These are phyloP conservation scores for Oryctolagus cuniculus DNA, from an alignment of 2,113 vertebrate genomes.

Conservation along the genomic window mOryCun1.1 NC_091434.1:173207001-173207500, in stretches of 20 bases:
- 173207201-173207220: not conserved
- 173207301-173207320: not conserved
- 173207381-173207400: too few relatives aligned
- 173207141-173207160: not conserved
- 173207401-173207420: too few relatives aligned
- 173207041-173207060: conserved; percentile 41
- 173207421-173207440: too few relatives aligned
- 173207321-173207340: not conserved
- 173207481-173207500: too few relatives aligned
- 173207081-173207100: not conserved
- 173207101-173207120: conserved; percentile 11
- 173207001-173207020: not conserved
- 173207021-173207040: not conserved
- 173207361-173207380: not conserved
- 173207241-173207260: not conserved
- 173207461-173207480: too few relatives aligned
- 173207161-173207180: not conserved
- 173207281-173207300: too few relatives aligned
- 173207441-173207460: too few relatives aligned
- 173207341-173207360: not conserved
- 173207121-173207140: not conserved
- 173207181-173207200: not conserved
- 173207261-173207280: not conserved
- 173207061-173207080: not conserved
- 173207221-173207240: not conserved